phyloP scores from a whole-genome alignment of 1,140 invertebrate genomes.

The Dolichoris vasculosae region DNA sequence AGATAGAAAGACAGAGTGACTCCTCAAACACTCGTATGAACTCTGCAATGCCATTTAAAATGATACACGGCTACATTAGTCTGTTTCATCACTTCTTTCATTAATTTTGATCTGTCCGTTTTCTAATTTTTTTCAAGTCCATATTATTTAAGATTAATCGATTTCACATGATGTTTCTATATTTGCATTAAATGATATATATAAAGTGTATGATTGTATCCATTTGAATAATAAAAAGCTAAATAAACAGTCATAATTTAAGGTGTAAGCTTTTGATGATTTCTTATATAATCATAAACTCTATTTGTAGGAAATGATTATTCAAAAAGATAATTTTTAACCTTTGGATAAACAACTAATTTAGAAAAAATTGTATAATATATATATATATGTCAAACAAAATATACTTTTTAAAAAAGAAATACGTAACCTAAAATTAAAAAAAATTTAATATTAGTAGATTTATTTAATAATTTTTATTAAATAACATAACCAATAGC shows the following conservation, averaged over 20 bases:
- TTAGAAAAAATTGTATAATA: too few relatives aligned
- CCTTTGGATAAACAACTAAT: neutral
- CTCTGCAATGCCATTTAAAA: conserved; percentile 50
- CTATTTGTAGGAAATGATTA: too few relatives aligned
- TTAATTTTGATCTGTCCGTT: conserved; percentile 24
- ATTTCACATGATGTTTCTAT: neutral
- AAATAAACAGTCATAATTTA: neutral
- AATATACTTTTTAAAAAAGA: too few relatives aligned
- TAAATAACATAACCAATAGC: too few relatives aligned
- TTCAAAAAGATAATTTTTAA: neutral
- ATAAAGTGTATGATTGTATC: neutral
- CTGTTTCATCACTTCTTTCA: neutral
- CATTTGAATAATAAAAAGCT: neutral
- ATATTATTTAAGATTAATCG: neutral
- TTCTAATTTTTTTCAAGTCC: neutral
- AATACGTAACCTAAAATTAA: too few relatives aligned
- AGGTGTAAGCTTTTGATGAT: too few relatives aligned
- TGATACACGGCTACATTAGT: conserved; percentile 43
- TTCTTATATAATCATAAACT: too few relatives aligned
- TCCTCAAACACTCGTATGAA: conserved; percentile 31
- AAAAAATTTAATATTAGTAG: too few relatives aligned
- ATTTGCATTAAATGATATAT: neutral
- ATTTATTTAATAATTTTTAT: too few relatives aligned
- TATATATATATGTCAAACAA: too few relatives aligned
- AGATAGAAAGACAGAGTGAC: conserved; percentile 30